Percentiles rank a stretch among this genome's conserved stretches.
Conservation (phyloP, 1,140 invertebrate genomes). For the Physella acuta region DNA sequence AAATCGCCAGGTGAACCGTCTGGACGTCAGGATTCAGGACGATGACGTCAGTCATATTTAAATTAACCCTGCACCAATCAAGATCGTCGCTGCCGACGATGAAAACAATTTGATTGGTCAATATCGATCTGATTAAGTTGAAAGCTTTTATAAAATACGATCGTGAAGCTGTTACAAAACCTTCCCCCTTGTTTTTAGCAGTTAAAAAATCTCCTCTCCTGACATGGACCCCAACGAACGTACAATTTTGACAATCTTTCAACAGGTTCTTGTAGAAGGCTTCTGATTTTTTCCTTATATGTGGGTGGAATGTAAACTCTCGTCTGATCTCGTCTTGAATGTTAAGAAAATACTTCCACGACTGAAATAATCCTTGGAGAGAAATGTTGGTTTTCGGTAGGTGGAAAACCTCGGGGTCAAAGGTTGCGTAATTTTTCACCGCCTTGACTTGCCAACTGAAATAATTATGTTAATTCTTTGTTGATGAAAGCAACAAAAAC, state of each 20-base stretch:
- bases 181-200: constrained; percentile 8
- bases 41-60: constrained; percentile 23
- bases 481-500: too few species aligned
- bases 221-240: constrained; percentile 38
- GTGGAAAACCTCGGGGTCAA: neutral
- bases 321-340: neutral
- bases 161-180: constrained; percentile 31
- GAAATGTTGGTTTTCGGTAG: neutral
- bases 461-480: too few species aligned
- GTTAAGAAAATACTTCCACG: neutral
- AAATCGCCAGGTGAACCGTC: neutral
- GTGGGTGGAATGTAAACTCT: neutral
- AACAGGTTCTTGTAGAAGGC: neutral
- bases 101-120: constrained; percentile 32
- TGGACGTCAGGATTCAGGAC: neutral
- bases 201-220: constrained; percentile 37
- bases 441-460: too few species aligned
- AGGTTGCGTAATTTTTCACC: too few species aligned
- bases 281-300: neutral
- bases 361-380: neutral
- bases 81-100: constrained; percentile 42
- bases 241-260: neutral
- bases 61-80: constrained; percentile 35
- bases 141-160: constrained; percentile 36
- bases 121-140: constrained; percentile 29